Base-by-base conservation (phyloP, 2,888 invertebrate species). In the Phaonia tiefii region DNA sequence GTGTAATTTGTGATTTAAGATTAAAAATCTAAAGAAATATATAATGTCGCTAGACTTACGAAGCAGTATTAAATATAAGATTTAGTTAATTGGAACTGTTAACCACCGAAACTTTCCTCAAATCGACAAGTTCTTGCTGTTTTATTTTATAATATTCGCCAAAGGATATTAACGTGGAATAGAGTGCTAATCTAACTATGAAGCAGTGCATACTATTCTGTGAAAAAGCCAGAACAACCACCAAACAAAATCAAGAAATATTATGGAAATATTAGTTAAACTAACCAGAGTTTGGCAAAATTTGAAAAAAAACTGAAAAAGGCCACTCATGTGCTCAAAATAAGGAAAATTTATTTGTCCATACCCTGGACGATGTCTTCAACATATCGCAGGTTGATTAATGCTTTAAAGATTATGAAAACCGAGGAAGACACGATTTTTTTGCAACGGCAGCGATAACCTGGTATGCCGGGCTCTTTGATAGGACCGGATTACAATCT, bases 221-320 rank as follows among this genome's bases (percentile, higher is more conserved):
- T 51, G 54, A 42, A 69, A 69, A 69, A 69, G 42, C 54, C 31
- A 4, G 39, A 49, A 66, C 49, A 15, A 26, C 60, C 26, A 71
- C 73, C 49, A 60, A 73, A 63, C n/a, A n/a, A 63, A 39, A 73
- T 73, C n/a, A 63, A 25, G 49, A 49, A 63, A 73, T 42, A 49
- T 39, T 63, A 51, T 63, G 49, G 22, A 73, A 49, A 63, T n/a
- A 49, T 54, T 54, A 26, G 69, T 42, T 54, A 69, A 54, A 51
- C 37, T 67, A 20, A 31, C 49, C 17, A 20, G 54, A 42, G 69
- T 42, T 54, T 69, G 39, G 69, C 67, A 51, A 67, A 67, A 67
- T 67, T 67, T 54, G 42, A 39, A 69, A 69, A 69, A 13, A 15
- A 54, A 69, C 46, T 49, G 13, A 25, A 13, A 22, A 65, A 65